Conservation (phyloP, 2,113 vertebrate genomes). For the Cololabis saira region DNA sequence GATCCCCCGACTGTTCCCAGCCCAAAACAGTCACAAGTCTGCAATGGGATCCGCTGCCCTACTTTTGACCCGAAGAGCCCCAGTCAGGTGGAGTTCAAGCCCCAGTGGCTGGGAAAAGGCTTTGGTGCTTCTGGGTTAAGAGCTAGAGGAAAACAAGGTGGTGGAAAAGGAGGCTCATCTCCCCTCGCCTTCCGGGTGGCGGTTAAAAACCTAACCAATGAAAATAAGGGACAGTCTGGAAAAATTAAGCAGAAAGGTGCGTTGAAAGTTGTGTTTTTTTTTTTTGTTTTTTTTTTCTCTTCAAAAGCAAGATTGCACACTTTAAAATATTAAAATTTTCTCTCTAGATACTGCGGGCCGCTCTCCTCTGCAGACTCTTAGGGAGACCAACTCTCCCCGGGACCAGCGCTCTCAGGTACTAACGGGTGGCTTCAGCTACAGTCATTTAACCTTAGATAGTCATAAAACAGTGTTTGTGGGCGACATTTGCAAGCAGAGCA, state of each 20-base stretch:
- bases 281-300: not conserved
- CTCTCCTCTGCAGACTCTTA: conserved; percentile 89
- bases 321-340: not conserved
- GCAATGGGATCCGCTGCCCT: conserved; percentile 62
- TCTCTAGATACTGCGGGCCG: conserved; percentile 77
- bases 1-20: not conserved
- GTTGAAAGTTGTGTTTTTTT: not conserved
- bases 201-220: conserved; percentile 61
- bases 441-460: not conserved
- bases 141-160: conserved; percentile 64
- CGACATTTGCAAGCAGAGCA: too few relatives aligned
- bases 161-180: conserved; percentile 65
- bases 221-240: conserved; percentile 70
- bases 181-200: conserved; percentile 67
- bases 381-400: conserved; percentile 88
- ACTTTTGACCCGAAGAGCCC: conserved; percentile 77
- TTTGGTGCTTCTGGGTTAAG: conserved; percentile 73
- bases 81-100: conserved; percentile 82
- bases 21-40: conserved; percentile 5
- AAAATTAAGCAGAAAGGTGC: conserved; percentile 79
- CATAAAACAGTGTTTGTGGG: too few relatives aligned
- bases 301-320: too few relatives aligned
- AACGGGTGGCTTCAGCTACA: not conserved
- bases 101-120: conserved; percentile 83
- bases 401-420: conserved; percentile 72